Evolutionary conservation across 2,888 invertebrate genomes (phyloP), one percentile per base, ranked within the genome.

Genomic region (Macaria liturata): DNA sequence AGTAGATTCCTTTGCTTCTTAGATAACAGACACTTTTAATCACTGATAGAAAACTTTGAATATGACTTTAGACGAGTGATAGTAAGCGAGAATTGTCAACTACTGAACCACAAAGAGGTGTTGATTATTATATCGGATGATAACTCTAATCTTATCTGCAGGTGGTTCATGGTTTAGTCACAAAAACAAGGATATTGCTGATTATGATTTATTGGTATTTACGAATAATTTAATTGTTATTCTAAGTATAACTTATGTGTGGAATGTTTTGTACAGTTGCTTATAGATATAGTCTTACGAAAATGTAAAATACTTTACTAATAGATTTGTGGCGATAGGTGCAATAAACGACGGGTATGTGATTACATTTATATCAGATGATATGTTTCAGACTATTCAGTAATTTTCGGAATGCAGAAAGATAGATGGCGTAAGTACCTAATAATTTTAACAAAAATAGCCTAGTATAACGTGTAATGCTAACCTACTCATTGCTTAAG

Each of bases 131-230:
- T 74, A 69, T 68, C 56, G 62, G 53, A 55, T 50, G 56, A 63
- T 54, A 54, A 3, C 30, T 20, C 34, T 61, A 68, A 76, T 76
- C 76, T 77, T 65, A 75, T 77, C 75, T 40, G 20, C n/a, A 20
- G 46, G 59, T 71, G 69, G 65, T 56, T 67, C 67, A 66, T 49
- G 4, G 39, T 44, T 59, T 64, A 65, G 46, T 67, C 59, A 66
- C 49, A 30, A 66, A 66, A 66, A 66, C 64, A 66, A 61, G 53
- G 51, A 56, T 50, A 49, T 56, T 58, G 47, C 56, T 53, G 59
- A 61, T 67, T 58, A 63, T 52, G 32, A 47, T 68, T 67, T 67
- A 66, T 66, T 67, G 62, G 47, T 64, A 67, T 59, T 42, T 64
- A 64, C 54, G 57, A 64, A 67, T 67, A 67, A 69, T 63, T 70